A percentile compares a stretch with the other conserved stretches of the same genome.
Conservation (phyloP, 2,888 invertebrate species). For the Argyra leucocephala region DNA sequence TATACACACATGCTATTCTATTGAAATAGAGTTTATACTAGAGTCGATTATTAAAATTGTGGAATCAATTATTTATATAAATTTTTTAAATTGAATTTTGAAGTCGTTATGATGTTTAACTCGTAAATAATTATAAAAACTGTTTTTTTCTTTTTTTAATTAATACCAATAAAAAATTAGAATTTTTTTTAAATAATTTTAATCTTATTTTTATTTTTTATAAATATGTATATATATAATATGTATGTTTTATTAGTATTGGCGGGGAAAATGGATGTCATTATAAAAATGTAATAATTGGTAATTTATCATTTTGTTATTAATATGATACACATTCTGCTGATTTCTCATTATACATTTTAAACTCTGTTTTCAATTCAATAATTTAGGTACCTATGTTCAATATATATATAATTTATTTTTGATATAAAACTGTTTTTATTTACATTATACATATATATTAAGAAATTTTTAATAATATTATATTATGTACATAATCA, state of each 20-base stretch:
- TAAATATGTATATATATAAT: no score
- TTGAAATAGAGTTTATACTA: no score
- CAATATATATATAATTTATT: background rate
- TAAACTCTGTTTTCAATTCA: background rate
- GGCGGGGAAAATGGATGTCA: background rate
- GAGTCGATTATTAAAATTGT: no score
- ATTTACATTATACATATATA: background rate
- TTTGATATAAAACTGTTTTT: background rate
- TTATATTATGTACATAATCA: background rate
- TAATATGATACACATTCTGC: background rate
- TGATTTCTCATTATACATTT: background rate
- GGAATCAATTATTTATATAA: no score
- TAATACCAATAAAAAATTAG: background rate
- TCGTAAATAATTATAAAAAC: background rate
- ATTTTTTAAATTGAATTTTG: no score
- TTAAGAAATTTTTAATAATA: background rate
- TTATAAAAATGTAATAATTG: background rate
- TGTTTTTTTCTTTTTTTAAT: background rate
- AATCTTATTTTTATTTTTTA: background rate
- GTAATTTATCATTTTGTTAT: background rate
- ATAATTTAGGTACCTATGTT: constrained; percentile 1
- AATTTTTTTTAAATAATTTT: background rate
- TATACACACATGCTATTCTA: no score
- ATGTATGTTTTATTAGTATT: background rate
- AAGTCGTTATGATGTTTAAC: no score